Percentiles rank a stretch among this genome's conserved stretches.
These are phyloP conservation scores for Scomber colias DNA, from an alignment of 2,113 vertebrate species.

Conservation along the genomic window DNA sequence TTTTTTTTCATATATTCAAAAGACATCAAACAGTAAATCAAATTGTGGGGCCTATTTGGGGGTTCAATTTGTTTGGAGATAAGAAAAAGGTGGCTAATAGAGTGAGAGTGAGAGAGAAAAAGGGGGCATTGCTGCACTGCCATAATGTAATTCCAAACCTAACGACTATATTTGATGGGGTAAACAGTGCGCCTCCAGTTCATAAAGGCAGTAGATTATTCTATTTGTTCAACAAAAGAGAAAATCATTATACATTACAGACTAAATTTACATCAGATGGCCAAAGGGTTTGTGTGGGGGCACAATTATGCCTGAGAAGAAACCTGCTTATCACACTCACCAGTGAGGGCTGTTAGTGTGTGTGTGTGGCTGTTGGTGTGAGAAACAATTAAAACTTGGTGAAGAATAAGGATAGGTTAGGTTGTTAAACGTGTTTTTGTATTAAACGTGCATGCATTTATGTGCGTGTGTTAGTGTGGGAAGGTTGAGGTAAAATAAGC, in stretches of 20 bases:
- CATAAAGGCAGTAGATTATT: constrained; percentile 57
- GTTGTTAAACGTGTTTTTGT: neutral
- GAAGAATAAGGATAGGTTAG: neutral
- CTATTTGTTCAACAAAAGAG: constrained; percentile 57
- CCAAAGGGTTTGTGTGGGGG: neutral
- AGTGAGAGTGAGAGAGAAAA: constrained; percentile 48
- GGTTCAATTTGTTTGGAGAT: constrained; percentile 67
- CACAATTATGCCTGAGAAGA: constrained; percentile 45
- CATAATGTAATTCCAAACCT: constrained; percentile 63
- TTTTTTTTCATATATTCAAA: constrained; percentile 62
- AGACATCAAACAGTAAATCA: constrained; percentile 73
- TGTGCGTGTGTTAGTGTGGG: neutral
- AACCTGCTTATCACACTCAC: constrained; percentile 47
- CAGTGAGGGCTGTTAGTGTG: neutral
- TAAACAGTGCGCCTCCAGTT: constrained; percentile 55
- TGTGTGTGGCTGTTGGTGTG: neutral
- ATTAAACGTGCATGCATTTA: neutral
- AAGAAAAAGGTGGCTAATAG: constrained; percentile 68
- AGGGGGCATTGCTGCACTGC: constrained; percentile 23
- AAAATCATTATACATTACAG: constrained; percentile 44
- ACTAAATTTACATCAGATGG: constrained; percentile 46
- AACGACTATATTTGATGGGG: constrained; percentile 66
- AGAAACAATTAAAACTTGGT: constrained; percentile 4
- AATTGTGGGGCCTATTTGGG: constrained; percentile 65
- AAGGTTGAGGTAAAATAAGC: neutral